Base-by-base conservation (phyloP, 1,140 invertebrate genomes). In the Drosophila seguyi region DNA sequence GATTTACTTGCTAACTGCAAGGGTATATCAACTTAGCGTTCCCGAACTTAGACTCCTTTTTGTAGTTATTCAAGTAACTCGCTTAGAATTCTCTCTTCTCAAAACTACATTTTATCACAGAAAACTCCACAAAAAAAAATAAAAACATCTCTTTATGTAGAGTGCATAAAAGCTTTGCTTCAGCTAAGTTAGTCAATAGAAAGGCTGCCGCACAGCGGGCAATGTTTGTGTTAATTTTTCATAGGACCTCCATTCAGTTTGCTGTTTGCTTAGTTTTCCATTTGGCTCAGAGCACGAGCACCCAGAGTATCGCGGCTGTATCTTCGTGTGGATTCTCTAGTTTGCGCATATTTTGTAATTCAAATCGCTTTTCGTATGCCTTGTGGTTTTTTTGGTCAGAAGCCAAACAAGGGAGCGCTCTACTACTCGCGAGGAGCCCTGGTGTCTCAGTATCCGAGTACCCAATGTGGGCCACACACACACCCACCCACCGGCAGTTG, bases 371-470 rank as follows among this genome's bases (percentile, higher is more conserved):
- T 66, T 62, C 69, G 74, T 73, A 58, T 55, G 75, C 61, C 60
- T 72, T 88, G 84, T 78, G 85, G 84, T 84, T 90, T 84, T 85
- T 88, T 88, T 88, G 84, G 84, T 88, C 67, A 88, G 84, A 88
- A 88, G 84, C 84, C 84, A 81, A 65, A 88, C 85, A 88, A 88
- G 66, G 62, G 47, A 76, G 57, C 56, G 57, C 71, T 80, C 69
- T 47, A 42, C 56, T 71, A 44, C 57, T 78, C 50, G 66, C 55
- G 62, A 31, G 44, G 29, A 66, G 58, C 39, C 60, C 39, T 63
- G 44, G 50, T 63, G 71, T 50, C 52, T 56, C 39, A n/a, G 22
- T 79, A 14, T 41, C 42, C 16, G 50, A 56, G 66, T 75, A 68
- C 59, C 56, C 69, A 81, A 88, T 84, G 73, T 88, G 80, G 84